These are phyloP conservation scores for Cotesia congregata DNA, from an alignment of 2,888 invertebrate species.

Conservation along the genomic window DNA sequence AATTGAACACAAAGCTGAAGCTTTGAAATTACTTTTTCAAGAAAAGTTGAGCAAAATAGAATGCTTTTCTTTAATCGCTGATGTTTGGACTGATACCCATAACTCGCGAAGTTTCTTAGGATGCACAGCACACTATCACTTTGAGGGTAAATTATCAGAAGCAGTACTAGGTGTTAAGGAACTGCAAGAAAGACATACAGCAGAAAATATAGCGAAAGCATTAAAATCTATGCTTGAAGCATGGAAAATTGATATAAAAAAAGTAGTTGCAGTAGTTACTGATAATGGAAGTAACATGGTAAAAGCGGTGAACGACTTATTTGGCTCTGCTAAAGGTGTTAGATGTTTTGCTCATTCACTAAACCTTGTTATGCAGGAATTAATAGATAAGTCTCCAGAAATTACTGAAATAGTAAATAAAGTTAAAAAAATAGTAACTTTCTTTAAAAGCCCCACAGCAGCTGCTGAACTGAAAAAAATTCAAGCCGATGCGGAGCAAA, in stretches of 20 bases:
- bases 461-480: slow-evolving; percentile 23
- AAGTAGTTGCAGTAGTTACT: slow-evolving; percentile 45
- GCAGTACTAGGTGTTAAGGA: slow-evolving; percentile 36
- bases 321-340: slow-evolving; percentile 38
- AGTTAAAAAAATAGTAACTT: slow-evolving; percentile 48
- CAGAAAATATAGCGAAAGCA: slow-evolving; percentile 37
- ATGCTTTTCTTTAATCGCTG: slow-evolving; percentile 40
- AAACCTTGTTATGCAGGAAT: slow-evolving; percentile 41
- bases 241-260: slow-evolving; percentile 43
- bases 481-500: not conserved
- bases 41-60: slow-evolving; percentile 25
- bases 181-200: slow-evolving; percentile 43
- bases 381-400: slow-evolving; percentile 28
- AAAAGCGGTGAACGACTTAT: slow-evolving; percentile 42
- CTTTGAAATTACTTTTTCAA: slow-evolving; percentile 26
- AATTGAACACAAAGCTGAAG: slow-evolving; percentile 40
- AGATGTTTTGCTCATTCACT: slow-evolving; percentile 50
- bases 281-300: slow-evolving; percentile 48
- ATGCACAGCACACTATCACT: slow-evolving; percentile 41
- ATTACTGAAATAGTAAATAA: slow-evolving; percentile 37
- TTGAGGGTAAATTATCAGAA: slow-evolving; percentile 33
- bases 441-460: slow-evolving; percentile 41
- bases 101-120: slow-evolving; percentile 45
- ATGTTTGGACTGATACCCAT: slow-evolving; percentile 48
- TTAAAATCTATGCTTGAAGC: slow-evolving; percentile 27